Base-by-base conservation (phyloP, 2,888 invertebrate species). In the Prosapia bicincta region DNA sequence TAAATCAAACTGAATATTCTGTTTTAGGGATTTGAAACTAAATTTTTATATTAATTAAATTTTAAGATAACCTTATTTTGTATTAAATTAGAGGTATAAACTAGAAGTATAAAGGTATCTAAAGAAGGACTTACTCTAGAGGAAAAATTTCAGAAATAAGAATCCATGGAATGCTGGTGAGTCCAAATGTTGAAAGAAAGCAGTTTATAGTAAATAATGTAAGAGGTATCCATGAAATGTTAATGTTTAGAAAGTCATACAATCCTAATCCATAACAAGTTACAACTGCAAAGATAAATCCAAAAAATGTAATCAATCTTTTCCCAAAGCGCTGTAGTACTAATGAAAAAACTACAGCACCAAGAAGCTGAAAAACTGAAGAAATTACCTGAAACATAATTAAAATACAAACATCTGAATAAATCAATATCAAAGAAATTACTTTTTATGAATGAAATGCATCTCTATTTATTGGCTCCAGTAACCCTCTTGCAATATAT, bases 131-230 rank as follows among this genome's bases (percentile, higher is more conserved):
- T 71, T 71, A 73, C 73, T 54, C 43, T 1, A 73, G 26, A 69
- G 73, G 73, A 30, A 73, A 73, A 1, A 73, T 43, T 68, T 73
- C 73, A 7, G 67, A 13, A 13, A 24, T 69, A 13, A 73, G 69
- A n/a, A 68, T 68, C 73, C 73, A 73, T 0, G 73, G 73, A 23
- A 73, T 43, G 20, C 0, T 13, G 20, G n/a, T 7, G 1, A 88
- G 83, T 0, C 87, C 85, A 15, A 84, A 77, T 1, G 87, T 78
- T 0, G 88, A 88, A 69, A 86, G 86, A 82, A 87, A 85, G 1
- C 86, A 86, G 65, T 86, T 84, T 69, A 88, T 86, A 28, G 87
- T 83, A 82, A 88, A 89, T 81, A 87, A 86, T 0, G 86, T 85
- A 82, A 87, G 84, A 1, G 69, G 73, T n/a, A 73, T 20, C 73